phyloP scores from a whole-genome alignment of 2,888 invertebrate species.

The Orthosia gracilis region DNA sequence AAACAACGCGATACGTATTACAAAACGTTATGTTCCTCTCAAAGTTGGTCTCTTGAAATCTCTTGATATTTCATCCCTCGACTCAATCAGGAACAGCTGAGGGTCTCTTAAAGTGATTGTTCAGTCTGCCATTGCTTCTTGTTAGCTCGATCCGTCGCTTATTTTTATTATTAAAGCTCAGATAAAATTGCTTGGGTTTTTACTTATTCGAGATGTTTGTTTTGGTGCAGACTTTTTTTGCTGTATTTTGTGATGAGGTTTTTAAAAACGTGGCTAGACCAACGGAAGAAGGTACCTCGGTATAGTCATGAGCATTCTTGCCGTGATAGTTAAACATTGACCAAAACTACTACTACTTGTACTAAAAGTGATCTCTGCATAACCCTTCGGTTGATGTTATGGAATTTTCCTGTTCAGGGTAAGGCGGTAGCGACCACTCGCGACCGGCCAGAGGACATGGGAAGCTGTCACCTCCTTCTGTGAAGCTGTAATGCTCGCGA shows the following conservation, averaged over 20 bases:
- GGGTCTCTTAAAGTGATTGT: constrained; percentile 71
- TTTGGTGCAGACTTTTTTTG: background rate
- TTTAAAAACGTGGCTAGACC: background rate
- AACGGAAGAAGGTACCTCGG: background rate
- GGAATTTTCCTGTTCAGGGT: too few species aligned
- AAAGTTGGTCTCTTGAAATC: constrained; percentile 64
- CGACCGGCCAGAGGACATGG: too few species aligned
- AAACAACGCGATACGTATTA: constrained; percentile 21
- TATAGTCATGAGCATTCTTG: too few species aligned
- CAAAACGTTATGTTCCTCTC: constrained; percentile 37
- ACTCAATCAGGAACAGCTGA: constrained; percentile 68
- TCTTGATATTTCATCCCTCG: constrained; percentile 69
- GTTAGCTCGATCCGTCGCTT: constrained; percentile 68
- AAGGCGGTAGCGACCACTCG: too few species aligned
- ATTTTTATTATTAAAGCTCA: constrained; percentile 69
- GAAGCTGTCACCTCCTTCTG: too few species aligned
- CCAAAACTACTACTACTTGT: too few species aligned
- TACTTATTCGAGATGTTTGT: constrained; percentile 35
- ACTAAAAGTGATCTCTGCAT: too few species aligned
- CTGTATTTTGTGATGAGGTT: background rate
- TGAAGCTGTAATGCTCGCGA: too few species aligned
- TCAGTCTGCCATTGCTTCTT: constrained; percentile 72
- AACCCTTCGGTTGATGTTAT: too few species aligned
- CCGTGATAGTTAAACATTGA: too few species aligned
- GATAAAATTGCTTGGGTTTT: constrained; percentile 66